Base-by-base conservation (phyloP, 2,797 vertebrate genomes). In the Sardinella longiceps region DNA sequence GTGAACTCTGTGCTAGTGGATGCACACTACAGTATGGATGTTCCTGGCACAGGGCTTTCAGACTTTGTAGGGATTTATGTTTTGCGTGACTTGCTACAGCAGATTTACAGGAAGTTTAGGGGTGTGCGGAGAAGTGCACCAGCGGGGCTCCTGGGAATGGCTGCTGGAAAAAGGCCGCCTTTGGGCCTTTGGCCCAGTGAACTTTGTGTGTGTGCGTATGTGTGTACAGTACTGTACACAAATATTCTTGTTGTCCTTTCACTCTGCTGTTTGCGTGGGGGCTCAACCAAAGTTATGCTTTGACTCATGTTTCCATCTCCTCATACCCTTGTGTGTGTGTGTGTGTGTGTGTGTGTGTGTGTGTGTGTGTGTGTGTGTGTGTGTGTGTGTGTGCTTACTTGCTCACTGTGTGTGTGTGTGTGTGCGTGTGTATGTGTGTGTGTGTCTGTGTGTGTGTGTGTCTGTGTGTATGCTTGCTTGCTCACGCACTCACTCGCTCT, bases 241-340 rank as follows among this genome's bases (percentile, higher is more conserved):
- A 77, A 77, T 37, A 77, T 30, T 77, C 70, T 23, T 77, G 70
- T 77, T 77, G 70, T 77, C 70, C 70, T 77, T 77, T 39, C 37
- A 37, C 20, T 37, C 70, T 6, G 66, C 33, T 39, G 70, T 37
- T 77, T 77, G 70, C 33, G 33, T 20, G 70, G 33, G 33, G 70
- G 33, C 30, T 37, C 33, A 18, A 77, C 33, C 20, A 43, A 77
- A 20, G 30, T 77, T 77, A 37, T 37, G 33, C 33, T 77, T 77
- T 39, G 33, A 39, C 70, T 77, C 33, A 77, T 39, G 15, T 77
- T 77, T 77, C 70, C 70, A 43, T 39, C 33, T 11, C 43, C 20
- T 39, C 70, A 77, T 43, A 39, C 33, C 39, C 30, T 15, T 6
- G 28, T 7, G 25, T 33, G 25, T 70, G 30, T 12, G 3, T 37